Evolutionary conservation across 1,140 invertebrate genomes (phyloP).

Genomic region (Orchestia grillus): DNA sequence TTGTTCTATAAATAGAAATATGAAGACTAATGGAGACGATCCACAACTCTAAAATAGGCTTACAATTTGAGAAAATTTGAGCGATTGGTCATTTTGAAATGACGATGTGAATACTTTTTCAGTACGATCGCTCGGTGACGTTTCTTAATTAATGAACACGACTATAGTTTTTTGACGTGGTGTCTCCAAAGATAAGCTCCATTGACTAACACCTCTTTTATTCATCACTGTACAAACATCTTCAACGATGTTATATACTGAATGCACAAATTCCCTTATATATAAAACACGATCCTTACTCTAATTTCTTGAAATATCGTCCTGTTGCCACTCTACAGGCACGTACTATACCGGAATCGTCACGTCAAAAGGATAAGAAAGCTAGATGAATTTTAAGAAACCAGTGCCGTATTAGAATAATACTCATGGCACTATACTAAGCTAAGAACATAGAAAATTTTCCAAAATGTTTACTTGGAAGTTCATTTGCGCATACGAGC

Average conservation of each 20-base stretch:
- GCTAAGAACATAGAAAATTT: background rate
- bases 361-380: background rate
- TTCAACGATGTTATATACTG: background rate
- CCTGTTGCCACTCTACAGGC: background rate
- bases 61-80: background rate
- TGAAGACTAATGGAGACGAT: background rate
- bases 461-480: background rate
- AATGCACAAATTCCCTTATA: background rate
- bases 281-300: background rate
- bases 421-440: background rate
- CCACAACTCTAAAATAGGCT: background rate
- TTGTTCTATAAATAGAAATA: background rate
- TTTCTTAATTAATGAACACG: background rate
- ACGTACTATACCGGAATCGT: background rate
- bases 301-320: background rate
- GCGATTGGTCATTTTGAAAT: background rate
- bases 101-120: background rate
- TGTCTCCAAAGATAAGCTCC: background rate
- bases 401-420: background rate
- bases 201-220: background rate
- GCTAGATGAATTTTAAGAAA: background rate
- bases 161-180: background rate
- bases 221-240: background rate
- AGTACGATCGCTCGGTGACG: background rate
- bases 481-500: background rate